Base-by-base conservation (phyloP, 2,113 vertebrate genomes). In the Asarcornis scutulata region DNA sequence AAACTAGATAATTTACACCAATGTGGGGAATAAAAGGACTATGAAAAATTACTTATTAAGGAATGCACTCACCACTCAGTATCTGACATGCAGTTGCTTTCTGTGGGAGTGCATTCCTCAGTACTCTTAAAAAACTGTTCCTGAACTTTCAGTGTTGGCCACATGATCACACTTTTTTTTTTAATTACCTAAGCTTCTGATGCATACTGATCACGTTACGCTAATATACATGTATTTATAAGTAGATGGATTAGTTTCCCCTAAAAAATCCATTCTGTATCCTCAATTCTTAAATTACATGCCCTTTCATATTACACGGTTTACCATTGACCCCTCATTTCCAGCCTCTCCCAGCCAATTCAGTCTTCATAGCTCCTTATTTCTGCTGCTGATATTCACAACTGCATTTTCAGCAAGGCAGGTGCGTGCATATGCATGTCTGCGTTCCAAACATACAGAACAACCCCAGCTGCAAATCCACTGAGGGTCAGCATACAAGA, bases 401-500 rank as follows among this genome's bases (percentile, higher is more conserved):
- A 20, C 46, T 14, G 18, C 56, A 5, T 55, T 76, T 74, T 55
- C 84, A 42, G 15, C 18, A 42, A 36, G 68, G 38, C n/a, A 48
- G 68, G 34, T 26, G 52, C 17, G 13, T 4, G 18, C 40, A 21
- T 40, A 7, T 0, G 0, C n/a, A 18, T 2, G 0, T 5, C 25
- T 22, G 50, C 63, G 22, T 80, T 60, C 80, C 75, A 53, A 40
- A 72, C 16, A 11, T 0, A 1, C 15, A 15, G 64, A 38, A 34
- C 40, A 62, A n/a, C n/a, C 66, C 58, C 52, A 21, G 34, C 3
- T 48, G 58, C 63, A 60, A 50, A 60, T 20, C 38, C 63, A 60
- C 11, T 9, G 66, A 46, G 42, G 31, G 59, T 2, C 5, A 0
- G 34, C 20, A 81, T 12, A 31, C 46, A 60, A 63, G 20, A 56